Evolutionary conservation across 2,797 vertebrate species (phyloP), one percentile per base, ranked within the genome.

Genomic region (Spinus olivaceus): DNA sequence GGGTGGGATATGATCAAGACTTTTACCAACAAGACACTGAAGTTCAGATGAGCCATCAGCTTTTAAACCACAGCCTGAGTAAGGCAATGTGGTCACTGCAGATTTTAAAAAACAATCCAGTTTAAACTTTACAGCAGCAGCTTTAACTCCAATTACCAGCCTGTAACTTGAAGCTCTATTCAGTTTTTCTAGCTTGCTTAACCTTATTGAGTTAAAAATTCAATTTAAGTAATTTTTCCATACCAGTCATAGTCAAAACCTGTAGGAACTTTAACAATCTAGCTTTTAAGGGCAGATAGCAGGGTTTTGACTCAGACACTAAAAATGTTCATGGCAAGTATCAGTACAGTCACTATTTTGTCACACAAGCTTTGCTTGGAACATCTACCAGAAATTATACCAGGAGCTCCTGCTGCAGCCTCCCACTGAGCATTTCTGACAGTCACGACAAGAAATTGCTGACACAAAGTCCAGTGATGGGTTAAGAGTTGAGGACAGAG

Each of bases 221-320:
- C 0, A 0, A 23, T 37, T 47, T 21, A 35, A 73, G 42, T 35
- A 1, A 3, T 24, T 74, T 86, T 84, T 50, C 59, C 49, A 28
- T 10, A 61, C 2, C 54, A 73, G 12, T 32, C 67, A 41, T 3
- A 19, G 35, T 14, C 50, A 81, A 80, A 95, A 56, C 41, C 32
- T 53, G 18, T 24, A 66, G 71, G 51, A 56, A 78, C 16, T 35
- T n/a, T 39, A 71, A 39, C 12, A 24, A 89, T 20, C 63, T 21
- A 12, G 1, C 14, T 78, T 81, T 81, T 72, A 41, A 73, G 42
- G 49, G 33, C 59, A 86, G 59, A 51, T 51, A 79, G 46, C 27
- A 65, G 51, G 37, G 32, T 23, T 93, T 94, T 92, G 92, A 92
- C 70, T 93, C 60, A 49, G 28, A 78, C 19, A 28, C 88, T 94